Evolutionary conservation across 2,797 vertebrate genomes (phyloP).

Genomic region (Amblyopsis hoosieri): DNA sequence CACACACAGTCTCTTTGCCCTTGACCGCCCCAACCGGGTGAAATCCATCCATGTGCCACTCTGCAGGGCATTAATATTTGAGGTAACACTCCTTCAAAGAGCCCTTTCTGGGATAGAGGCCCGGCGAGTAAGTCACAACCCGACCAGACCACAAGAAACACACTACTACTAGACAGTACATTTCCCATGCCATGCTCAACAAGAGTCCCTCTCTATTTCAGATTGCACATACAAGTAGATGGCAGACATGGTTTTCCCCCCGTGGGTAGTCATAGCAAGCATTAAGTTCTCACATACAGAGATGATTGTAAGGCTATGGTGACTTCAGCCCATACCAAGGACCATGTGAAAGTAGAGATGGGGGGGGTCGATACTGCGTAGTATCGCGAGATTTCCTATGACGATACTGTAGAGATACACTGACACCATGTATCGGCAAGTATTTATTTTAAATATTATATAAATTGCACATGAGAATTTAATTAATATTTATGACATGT

Average conservation of each 20-base stretch:
- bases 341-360: too few relatives aligned
- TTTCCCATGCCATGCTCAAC: conserved; percentile 10
- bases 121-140: conserved; percentile 51
- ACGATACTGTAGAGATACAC: too few relatives aligned
- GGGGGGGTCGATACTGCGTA: too few relatives aligned
- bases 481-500: too few relatives aligned
- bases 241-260: not conserved
- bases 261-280: not conserved
- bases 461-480: too few relatives aligned
- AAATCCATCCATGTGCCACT: conserved; percentile 68
- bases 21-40: conserved; percentile 54
- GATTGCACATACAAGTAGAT: conserved; percentile 14
- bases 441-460: too few relatives aligned
- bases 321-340: conserved; percentile 10
- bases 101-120: conserved; percentile 57
- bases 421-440: too few relatives aligned
- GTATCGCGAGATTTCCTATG: too few relatives aligned
- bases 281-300: conserved; percentile 29
- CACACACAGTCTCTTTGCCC: conserved; percentile 51
- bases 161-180: conserved; percentile 29
- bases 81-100: conserved; percentile 67
- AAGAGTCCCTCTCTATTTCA: conserved; percentile 10
- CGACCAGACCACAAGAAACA: conserved; percentile 15
- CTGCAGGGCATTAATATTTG: conserved; percentile 70
- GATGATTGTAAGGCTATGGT: not conserved